phyloP scores from a whole-genome alignment of 2,888 invertebrate genomes.

The Macaria notata region DNA sequence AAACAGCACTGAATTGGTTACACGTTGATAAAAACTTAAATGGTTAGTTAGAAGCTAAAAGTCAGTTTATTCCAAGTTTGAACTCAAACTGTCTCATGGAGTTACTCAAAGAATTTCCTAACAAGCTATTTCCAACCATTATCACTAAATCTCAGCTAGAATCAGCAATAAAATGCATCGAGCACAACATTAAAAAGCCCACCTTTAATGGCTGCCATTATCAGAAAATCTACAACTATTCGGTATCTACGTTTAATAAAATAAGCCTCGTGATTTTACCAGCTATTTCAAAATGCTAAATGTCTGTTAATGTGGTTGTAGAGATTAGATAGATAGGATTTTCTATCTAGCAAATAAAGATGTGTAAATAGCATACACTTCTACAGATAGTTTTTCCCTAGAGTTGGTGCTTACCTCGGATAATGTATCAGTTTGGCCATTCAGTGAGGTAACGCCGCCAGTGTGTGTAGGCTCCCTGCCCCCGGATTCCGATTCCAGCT shows the following conservation, averaged over 20 bases:
- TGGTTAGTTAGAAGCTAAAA: no score
- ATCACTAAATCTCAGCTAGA: constrained; percentile 26
- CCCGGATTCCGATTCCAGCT: no score
- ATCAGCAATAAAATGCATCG: constrained; percentile 36
- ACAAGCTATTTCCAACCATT: constrained; percentile 14
- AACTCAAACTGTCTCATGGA: constrained; percentile 1
- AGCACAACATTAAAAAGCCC: constrained; percentile 37
- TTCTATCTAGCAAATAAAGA: no score
- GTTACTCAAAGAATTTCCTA: constrained; percentile 6
- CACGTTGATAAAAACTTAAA: no score
- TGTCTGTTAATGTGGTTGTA: constrained; percentile 33
- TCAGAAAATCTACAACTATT: constrained; percentile 36
- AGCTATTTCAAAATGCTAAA: constrained; percentile 34
- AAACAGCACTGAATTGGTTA: no score
- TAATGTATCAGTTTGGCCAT: no score
- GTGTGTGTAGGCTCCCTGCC: no score
- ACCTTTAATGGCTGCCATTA: constrained; percentile 39
- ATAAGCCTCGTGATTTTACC: constrained; percentile 13
- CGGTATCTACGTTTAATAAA: constrained; percentile 22
- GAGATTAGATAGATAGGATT: constrained; percentile 22
- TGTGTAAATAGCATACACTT: no score
- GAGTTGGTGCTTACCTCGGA: no score
- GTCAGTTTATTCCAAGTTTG: background rate
- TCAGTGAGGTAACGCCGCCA: no score
- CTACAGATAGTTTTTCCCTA: no score